These are phyloP conservation scores for Danaus plexippus DNA, from an alignment of 1,140 invertebrate genomes.

Conservation along the genomic window DNA sequence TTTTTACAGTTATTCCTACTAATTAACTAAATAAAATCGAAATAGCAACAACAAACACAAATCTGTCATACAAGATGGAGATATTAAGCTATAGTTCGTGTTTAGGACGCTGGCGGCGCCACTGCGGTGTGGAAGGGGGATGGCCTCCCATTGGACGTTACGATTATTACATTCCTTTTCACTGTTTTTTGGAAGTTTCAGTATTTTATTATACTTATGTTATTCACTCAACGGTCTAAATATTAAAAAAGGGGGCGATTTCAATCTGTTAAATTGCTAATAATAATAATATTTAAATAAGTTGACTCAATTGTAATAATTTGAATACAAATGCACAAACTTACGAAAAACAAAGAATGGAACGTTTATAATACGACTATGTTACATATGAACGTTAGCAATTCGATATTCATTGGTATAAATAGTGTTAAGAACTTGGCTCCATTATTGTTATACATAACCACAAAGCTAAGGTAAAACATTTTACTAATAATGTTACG, in stretches of 20 bases:
- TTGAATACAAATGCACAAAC: no score
- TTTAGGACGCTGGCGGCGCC: slow-evolving; percentile 56
- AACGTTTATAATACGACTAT: slow-evolving; percentile 42
- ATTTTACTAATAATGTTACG: slow-evolving; percentile 21
- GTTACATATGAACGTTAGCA: slow-evolving; percentile 21
- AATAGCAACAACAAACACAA: slow-evolving; percentile 72
- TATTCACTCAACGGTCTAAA: no score
- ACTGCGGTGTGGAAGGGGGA: slow-evolving; percentile 38
- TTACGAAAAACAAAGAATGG: slow-evolving; percentile 21
- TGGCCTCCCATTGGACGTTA: slow-evolving; percentile 40
- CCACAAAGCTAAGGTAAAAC: slow-evolving; percentile 33
- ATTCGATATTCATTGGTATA: slow-evolving; percentile 12
- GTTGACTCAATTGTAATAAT: no score
- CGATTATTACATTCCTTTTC: slow-evolving; percentile 40
- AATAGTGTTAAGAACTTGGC: slow-evolving; percentile 20
- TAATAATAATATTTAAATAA: no score
- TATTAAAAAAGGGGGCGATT: no score
- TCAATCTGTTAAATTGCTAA: no score
- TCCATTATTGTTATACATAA: slow-evolving; percentile 36
- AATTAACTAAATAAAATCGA: slow-evolving; percentile 57
- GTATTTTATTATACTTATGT: no score
- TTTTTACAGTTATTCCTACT: slow-evolving; percentile 48
- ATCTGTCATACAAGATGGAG: slow-evolving; percentile 72
- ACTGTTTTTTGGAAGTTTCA: no score
- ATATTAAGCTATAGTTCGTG: slow-evolving; percentile 62